Conservation (phyloP, 37 sponge, comb jelly and placozoan species). For the Axinella damicornis region DNA sequence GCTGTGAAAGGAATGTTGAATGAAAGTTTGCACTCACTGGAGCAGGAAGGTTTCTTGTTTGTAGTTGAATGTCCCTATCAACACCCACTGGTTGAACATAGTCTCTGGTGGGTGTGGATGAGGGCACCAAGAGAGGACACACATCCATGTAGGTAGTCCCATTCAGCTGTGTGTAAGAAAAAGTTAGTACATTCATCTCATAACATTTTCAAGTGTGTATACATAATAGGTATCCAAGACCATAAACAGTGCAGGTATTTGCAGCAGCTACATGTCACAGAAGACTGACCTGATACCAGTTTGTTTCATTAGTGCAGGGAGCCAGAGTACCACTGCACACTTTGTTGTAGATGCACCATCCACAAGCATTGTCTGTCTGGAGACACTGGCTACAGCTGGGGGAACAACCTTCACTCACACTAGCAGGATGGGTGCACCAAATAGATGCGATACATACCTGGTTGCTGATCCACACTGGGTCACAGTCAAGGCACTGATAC, state of each 20-base stretch:
- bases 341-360: slow-evolving; percentile 23
- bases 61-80: slow-evolving; percentile 6
- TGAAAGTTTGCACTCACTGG: slow-evolving; percentile 2
- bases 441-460: not conserved
- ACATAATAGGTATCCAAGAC: no score
- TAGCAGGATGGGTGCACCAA: not conserved
- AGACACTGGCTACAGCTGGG: slow-evolving; percentile 51
- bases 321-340: slow-evolving; percentile 25
- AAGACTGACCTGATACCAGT: not conserved
- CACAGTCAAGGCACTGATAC: slow-evolving; percentile 11
- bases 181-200: no score
- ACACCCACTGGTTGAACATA: slow-evolving; percentile 44
- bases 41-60: slow-evolving; percentile 51
- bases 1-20: not conserved
- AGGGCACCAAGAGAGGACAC: slow-evolving; percentile 41
- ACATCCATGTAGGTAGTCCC: slow-evolving; percentile 16
- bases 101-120: not conserved
- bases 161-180: no score
- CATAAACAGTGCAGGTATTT: no score
- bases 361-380: slow-evolving; percentile 33
- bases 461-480: slow-evolving; percentile 12
- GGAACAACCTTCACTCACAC: not conserved
- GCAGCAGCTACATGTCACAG: no score
- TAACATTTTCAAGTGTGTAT: no score
- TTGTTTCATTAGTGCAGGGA: not conserved